A percentile compares a stretch with the other conserved stretches of the same genome.
Conservation (phyloP, 2,113 vertebrate species). For the Podarcis cretensis region DNA sequence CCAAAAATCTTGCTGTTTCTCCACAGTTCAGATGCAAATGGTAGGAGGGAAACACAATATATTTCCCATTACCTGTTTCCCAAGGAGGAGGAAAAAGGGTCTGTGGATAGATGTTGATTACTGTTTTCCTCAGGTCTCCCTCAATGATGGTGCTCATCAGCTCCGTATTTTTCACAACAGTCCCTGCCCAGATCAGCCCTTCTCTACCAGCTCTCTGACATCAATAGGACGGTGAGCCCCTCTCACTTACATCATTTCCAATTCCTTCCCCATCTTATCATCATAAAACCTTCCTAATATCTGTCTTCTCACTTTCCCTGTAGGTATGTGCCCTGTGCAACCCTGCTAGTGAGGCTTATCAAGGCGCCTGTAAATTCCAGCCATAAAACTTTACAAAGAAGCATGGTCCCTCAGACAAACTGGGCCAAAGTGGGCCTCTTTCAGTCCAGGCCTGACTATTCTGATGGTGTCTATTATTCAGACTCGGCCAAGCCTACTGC, state of each 20-base stretch:
- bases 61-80: not conserved
- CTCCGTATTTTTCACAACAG: slow-evolving; percentile 45
- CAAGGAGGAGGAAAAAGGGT: not conserved
- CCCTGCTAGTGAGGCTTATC: slow-evolving; percentile 46
- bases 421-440: slow-evolving; percentile 19
- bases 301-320: not conserved
- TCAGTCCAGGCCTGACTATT: slow-evolving; percentile 42
- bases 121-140: slow-evolving; percentile 42
- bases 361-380: slow-evolving; percentile 20
- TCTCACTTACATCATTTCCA: not conserved
- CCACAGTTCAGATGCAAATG: not conserved
- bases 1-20: not conserved
- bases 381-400: not conserved
- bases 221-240: slow-evolving; percentile 39
- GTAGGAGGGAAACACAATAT: not conserved
- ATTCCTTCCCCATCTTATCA: not conserved
- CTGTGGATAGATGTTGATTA: not conserved
- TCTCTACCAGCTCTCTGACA: slow-evolving; percentile 34
- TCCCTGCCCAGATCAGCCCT: slow-evolving; percentile 44
- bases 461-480: slow-evolving; percentile 43
- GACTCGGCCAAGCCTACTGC: slow-evolving; percentile 33
- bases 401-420: not conserved
- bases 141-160: slow-evolving; percentile 61
- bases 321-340: slow-evolving; percentile 58
- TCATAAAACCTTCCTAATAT: not conserved